Percentiles rank a stretch among this genome's conserved stretches.
phyloP scores from a whole-genome alignment of 2,113 vertebrate species.

The Hydropotes inermis region DNA sequence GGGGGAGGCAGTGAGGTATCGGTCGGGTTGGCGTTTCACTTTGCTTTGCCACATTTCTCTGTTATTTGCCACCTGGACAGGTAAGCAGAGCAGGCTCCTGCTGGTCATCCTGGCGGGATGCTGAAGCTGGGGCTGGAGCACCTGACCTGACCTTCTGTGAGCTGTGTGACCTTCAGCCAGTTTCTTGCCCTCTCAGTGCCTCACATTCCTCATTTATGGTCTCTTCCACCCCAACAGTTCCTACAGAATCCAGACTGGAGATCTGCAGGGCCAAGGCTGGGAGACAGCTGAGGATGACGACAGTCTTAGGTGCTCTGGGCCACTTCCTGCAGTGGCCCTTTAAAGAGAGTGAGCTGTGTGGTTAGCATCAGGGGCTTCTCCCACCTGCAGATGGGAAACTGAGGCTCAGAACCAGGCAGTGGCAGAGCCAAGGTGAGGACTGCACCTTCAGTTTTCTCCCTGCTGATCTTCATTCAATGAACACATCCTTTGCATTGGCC shows the following conservation, averaged over 20 bases:
- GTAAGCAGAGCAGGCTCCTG: background rate
- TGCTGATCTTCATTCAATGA: accelerated
- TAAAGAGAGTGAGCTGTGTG: accelerated
- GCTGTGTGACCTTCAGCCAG: background rate
- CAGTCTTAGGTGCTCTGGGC: background rate
- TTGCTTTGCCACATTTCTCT: conserved; percentile 24
- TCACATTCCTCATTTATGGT: background rate
- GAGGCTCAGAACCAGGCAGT: background rate
- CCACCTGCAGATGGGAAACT: background rate
- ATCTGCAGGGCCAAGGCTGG: accelerated
- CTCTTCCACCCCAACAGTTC: accelerated
- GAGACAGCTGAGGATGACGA: accelerated
- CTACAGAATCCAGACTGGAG: background rate
- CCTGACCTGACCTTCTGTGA: too few species aligned
- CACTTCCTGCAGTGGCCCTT: accelerated
- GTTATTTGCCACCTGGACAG: conserved; percentile 20
- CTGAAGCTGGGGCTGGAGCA: too few species aligned
- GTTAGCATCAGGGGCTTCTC: background rate
- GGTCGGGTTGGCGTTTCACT: conserved; percentile 31
- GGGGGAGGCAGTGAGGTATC: conserved; percentile 13
- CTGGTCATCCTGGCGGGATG: accelerated
- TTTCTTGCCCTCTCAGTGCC: background rate
- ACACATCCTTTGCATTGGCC: accelerated
- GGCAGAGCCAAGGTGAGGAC: background rate
- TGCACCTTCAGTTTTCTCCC: background rate